Evolutionary conservation across 2,888 invertebrate genomes (phyloP), one percentile per base, ranked within the genome.

Genomic region (Tetropium fuscum): DNA sequence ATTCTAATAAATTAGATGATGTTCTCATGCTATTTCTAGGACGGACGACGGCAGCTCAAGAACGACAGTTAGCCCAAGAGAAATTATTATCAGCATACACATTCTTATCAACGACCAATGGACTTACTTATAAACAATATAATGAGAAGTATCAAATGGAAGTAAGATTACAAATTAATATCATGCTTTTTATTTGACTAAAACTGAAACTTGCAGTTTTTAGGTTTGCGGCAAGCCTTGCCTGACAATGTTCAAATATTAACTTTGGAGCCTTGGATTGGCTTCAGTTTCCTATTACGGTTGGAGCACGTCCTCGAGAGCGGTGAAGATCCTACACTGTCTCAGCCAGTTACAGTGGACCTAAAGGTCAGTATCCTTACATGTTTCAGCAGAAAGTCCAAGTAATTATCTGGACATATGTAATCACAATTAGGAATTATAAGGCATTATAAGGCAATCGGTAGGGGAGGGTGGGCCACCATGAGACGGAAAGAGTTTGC

Each of bases 251-350:
- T 95, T 0, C 90, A 94, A 74, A 80, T 95, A 41, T 78, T 95
- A 8, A 93, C 93, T 0, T 74, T 95, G 41, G 95, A 95, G 71
- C 92, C 92, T 0, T 93, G 91, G 90, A 85, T 84, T 32, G 83
- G 83, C 0, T 79, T 82, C 0, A 83, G 84, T 15, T 71, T 92
- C 8, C 80, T 95, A n/a, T 68, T 95, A 0, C 84, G 95, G 16
- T 78, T 95, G 0, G 95, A 95, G 72, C 93, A 95, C 76, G 86
- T 91, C 62, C 84, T 90, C 38, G 90, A 91, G 67, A 83, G 82
- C 13, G 81, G 83, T 0, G 94, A 94, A 55, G 86, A 88, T 67
- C 72, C 81, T 0, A 72, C 75, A 0, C 77, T 84, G 0, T 87
- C 90, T 0, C 78, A 84, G 2, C 82, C 85, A 0, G 84, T 85